Percentiles rank a stretch among this genome's conserved stretches.
phyloP scores from a whole-genome alignment of 2,888 invertebrate genomes.

The Erpobdella octoculata region DNA sequence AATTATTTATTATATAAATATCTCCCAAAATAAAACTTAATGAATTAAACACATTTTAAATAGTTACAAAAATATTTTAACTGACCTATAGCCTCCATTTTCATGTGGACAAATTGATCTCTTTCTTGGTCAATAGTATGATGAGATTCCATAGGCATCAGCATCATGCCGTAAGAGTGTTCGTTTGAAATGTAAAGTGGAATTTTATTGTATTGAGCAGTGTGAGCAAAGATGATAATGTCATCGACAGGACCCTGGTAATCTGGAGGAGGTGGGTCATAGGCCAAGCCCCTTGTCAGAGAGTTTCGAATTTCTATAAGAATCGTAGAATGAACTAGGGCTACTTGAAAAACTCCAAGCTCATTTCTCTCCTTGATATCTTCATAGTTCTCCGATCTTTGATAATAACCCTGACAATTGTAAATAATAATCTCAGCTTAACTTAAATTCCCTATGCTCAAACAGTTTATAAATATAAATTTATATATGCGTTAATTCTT shows the following conservation, averaged over 20 bases:
- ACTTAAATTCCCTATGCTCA: neutral
- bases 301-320: constrained; percentile 65
- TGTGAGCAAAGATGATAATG: constrained; percentile 77
- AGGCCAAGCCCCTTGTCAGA: constrained; percentile 65
- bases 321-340: constrained; percentile 83
- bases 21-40: neutral
- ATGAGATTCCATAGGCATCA: constrained; percentile 67
- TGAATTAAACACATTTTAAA: neutral
- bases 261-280: constrained; percentile 60
- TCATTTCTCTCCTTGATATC: constrained; percentile 62
- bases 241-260: constrained; percentile 72
- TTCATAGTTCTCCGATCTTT: constrained; percentile 74
- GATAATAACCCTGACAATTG: constrained; percentile 60
- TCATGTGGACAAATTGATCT: constrained; percentile 36
- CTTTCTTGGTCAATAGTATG: constrained; percentile 33
- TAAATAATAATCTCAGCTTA: neutral
- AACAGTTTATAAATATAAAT: neutral
- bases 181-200: constrained; percentile 71
- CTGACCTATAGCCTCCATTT: constrained; percentile 35
- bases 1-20: neutral
- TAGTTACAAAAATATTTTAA: neutral
- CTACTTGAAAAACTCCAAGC: constrained; percentile 70
- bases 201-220: constrained; percentile 18
- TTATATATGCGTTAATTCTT: too few species aligned
- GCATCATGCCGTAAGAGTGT: constrained; percentile 70